Base-by-base conservation (phyloP, 2,888 invertebrate genomes). In the Dinocampus coccinellae region DNA sequence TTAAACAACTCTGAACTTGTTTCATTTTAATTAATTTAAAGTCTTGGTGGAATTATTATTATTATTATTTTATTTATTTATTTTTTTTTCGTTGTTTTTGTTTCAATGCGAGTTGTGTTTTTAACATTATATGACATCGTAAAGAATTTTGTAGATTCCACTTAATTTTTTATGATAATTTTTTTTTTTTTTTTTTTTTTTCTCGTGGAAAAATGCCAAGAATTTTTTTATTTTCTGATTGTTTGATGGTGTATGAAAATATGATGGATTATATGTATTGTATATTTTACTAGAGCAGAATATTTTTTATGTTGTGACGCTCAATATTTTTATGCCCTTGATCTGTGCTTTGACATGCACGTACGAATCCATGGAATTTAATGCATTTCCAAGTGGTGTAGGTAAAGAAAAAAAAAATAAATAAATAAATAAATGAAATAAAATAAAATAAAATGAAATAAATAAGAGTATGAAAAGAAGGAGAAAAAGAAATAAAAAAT, bases 221-320 rank as follows among this genome's bases (percentile, higher is more conserved):
- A n/a, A n/a, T n/a, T n/a, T n/a, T n/a, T n/a, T n/a, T n/a, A n/a
- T n/a, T n/a, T n/a, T n/a, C n/a, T n/a, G n/a, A n/a, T n/a, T n/a
- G n/a, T n/a, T n/a, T n/a, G n/a, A n/a, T n/a, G n/a, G n/a, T n/a
- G n/a, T n/a, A n/a, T n/a, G n/a, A n/a, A n/a, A n/a, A n/a, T n/a
- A n/a, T n/a, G n/a, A n/a, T n/a, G n/a, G n/a, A n/a, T n/a, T n/a
- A n/a, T n/a, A n/a, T n/a, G 7, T 11, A 36, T 11, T 39, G 39
- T 61, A 78, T 58, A 10, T 77, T 77, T 80, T 81, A 81, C 84
- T 83, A 83, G 83, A 84, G 84, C 80, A 77, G 77, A 73, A 2
- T 1, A 39, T 39, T 39, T 39, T n/a, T 76, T 81, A 78, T 81
- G 79, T 75, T 78, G 74, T 61, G 77, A 73, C 69, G 72, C 76